Conservation (phyloP, 2,113 vertebrate species). For the Pagrus major region DNA sequence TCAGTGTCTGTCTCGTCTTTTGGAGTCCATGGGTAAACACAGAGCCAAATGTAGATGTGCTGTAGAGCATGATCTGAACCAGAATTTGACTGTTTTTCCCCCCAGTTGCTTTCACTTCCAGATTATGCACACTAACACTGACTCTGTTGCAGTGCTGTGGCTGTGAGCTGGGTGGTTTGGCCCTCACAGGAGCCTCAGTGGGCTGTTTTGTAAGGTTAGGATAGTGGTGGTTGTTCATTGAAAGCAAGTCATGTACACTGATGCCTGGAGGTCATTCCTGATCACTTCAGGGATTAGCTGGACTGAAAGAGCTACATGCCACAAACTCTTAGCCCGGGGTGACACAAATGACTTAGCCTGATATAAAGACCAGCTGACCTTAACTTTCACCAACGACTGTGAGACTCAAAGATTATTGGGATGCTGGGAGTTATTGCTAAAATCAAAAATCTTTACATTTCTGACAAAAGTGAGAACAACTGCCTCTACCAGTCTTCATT, state of each 20-base stretch:
- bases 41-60: constrained; percentile 12
- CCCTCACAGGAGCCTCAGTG: constrained; percentile 36
- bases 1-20: constrained; percentile 48
- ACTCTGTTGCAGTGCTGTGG: neutral
- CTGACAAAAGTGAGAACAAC: neutral
- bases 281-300: constrained; percentile 54
- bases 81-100: constrained; percentile 3
- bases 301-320: constrained; percentile 42
- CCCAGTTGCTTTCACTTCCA: neutral
- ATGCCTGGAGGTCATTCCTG: constrained; percentile 56
- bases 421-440: neutral
- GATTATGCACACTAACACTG: neutral
- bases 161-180: constrained; percentile 29
- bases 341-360: constrained; percentile 22
- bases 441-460: neutral
- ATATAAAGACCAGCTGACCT: constrained; percentile 31
- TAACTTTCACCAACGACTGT: constrained; percentile 12
- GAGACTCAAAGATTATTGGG: neutral
- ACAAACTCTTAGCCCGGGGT: constrained; percentile 45
- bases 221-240: constrained; percentile 59
- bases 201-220: constrained; percentile 51
- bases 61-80: neutral
- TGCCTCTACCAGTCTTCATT: neutral
- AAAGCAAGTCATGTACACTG: constrained; percentile 62
- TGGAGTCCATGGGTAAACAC: constrained; percentile 48